These are phyloP conservation scores for Etheostoma nigrum DNA, from an alignment of 2,797 vertebrate genomes.

Conservation along the genomic window DNA sequence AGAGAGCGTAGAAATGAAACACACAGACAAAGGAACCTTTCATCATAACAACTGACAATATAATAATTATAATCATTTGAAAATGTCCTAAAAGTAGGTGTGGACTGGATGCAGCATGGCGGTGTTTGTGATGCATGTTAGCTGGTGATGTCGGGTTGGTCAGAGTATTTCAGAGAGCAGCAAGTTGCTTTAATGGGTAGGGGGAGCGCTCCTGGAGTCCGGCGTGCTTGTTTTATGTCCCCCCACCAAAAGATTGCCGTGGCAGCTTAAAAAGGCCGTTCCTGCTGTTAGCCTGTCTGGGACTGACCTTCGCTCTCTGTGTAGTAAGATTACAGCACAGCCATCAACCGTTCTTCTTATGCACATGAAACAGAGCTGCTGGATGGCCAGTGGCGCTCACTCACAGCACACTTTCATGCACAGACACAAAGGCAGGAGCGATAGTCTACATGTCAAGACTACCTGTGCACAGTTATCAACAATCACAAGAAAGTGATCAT, in stretches of 20 bases:
- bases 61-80: not conserved
- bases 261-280: constrained; percentile 75
- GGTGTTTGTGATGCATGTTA: constrained; percentile 23
- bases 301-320: constrained; percentile 85
- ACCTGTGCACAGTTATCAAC: not conserved
- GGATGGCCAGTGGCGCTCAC: constrained; percentile 36
- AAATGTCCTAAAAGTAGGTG: constrained; percentile 4
- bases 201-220: constrained; percentile 61
- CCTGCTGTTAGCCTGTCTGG: constrained; percentile 76
- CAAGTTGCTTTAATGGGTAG: constrained; percentile 59
- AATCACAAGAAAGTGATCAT: not conserved
- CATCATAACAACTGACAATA: not conserved
- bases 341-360: constrained; percentile 57
- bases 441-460: constrained; percentile 5
- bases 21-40: not conserved
- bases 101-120: constrained; percentile 1
- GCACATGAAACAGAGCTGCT: constrained; percentile 76
- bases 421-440: constrained; percentile 31
- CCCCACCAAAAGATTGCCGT: constrained; percentile 54
- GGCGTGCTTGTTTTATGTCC: constrained; percentile 75
- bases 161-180: constrained; percentile 51
- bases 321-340: constrained; percentile 77
- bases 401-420: constrained; percentile 44
- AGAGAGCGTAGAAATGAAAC: not conserved
- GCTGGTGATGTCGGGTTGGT: constrained; percentile 19